Base-by-base conservation (phyloP, 2,797 vertebrate species). In the Lemur catta region DNA sequence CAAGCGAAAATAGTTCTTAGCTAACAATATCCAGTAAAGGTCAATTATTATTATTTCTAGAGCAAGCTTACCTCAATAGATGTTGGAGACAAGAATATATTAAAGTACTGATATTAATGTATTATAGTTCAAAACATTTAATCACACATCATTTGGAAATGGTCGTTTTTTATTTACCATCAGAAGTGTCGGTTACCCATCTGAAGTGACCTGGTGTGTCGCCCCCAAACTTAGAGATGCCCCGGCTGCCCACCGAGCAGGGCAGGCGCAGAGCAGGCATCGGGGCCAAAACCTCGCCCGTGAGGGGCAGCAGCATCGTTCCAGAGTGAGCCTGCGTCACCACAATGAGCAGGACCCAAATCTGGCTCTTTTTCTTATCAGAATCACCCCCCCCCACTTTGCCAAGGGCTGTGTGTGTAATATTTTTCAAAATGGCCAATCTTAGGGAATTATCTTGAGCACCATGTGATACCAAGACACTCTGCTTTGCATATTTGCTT, bases 1-100 rank as follows among this genome's bases (percentile, higher is more conserved):
- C 28, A 2, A 0, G 28, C 63, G 30, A 15, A 35, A 28, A n/a
- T 1, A 1, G 28, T 18, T 35, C 71, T 61, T 4, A 2, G 18
- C 43, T 22, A 26, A 14, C 0, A 1, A 18, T 1, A 46, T 0
- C 7, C 43, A 12, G 2, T 0, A 79, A 33, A n/a, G 0, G 6
- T 7, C 43, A 26, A 20, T 4, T 22, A 15, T 4, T 6, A 5
- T 1, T 38, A 63, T 22, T 15, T 72, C 7, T 15, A 26, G 61
- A 33, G 35, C 33, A 41, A 71, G 71, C 9, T 38, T 33, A 46
- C 50, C 30, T 63, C 85, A 22, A 24, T 0, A n/a, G 55, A 35
- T 2, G 26, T 1, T 26, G 13, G 79, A 74, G 46, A 20, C 1
- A 33, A 41, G 30, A n/a, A 30, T 22, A 10, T 5, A 24, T 9